Percentiles rank a stretch among this genome's conserved stretches.
These are phyloP conservation scores for Centropus unirufus DNA, from an alignment of 2,113 vertebrate genomes.

Conservation along the genomic window DNA sequence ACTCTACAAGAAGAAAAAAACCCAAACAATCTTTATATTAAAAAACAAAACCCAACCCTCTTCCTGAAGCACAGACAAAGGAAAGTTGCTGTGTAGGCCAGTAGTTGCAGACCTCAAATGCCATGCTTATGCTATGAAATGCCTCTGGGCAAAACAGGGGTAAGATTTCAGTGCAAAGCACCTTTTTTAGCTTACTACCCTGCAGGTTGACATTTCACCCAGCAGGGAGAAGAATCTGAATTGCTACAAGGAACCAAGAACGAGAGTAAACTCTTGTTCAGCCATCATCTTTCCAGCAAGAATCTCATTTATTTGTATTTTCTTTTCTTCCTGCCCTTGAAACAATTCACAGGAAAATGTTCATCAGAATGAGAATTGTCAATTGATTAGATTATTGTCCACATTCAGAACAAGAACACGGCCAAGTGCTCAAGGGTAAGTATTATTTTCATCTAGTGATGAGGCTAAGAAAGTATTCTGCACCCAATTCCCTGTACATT, in stretches of 20 bases:
- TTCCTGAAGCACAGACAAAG: conserved; percentile 49
- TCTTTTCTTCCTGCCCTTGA: not conserved
- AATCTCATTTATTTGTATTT: not conserved
- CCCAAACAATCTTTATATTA: conserved; percentile 38
- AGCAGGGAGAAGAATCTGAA: conserved; percentile 38
- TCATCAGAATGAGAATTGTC: conserved; percentile 50
- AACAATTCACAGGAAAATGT: conserved; percentile 50
- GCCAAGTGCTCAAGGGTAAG: conserved; percentile 36
- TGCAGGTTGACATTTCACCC: conserved; percentile 56
- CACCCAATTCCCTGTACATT: conserved; percentile 15
- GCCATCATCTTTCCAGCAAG: conserved; percentile 20
- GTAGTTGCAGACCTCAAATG: conserved; percentile 40
- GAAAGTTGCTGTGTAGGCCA: conserved; percentile 35
- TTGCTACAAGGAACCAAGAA: conserved; percentile 3
- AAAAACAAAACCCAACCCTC: conserved; percentile 38
- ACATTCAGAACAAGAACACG: not conserved
- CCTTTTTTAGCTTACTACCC: conserved; percentile 23
- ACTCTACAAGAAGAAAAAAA: not conserved
- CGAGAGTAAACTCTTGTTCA: not conserved
- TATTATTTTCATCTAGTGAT: conserved; percentile 62
- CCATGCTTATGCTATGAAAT: not conserved
- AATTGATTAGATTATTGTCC: conserved; percentile 51
- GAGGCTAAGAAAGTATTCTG: conserved; percentile 52
- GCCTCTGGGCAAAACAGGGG: conserved; percentile 47
- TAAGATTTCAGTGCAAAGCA: conserved; percentile 49